Percentiles rank a stretch among this genome's conserved stretches.
These are phyloP conservation scores for Pomatorhinus ruficollis DNA, from an alignment of 2,113 vertebrate genomes.

Conservation along the genomic window DNA sequence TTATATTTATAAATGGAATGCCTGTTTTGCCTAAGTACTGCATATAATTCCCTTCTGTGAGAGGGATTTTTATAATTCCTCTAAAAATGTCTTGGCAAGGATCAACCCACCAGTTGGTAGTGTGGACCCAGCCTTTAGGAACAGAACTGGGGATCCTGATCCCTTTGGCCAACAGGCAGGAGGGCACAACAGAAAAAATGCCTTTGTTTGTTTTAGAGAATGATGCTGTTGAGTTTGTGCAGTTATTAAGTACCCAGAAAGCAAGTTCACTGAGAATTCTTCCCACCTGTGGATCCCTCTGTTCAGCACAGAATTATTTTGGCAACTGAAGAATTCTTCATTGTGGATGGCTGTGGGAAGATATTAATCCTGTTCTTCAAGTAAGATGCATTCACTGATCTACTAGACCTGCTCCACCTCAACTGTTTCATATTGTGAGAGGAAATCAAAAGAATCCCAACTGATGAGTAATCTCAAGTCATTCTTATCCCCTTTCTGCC, in stretches of 20 bases:
- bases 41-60: slow-evolving; percentile 43
- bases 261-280: not conserved
- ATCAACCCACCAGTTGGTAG: slow-evolving; percentile 20
- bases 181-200: not conserved
- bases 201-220: not conserved
- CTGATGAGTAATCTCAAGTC: not conserved
- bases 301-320: slow-evolving; percentile 46
- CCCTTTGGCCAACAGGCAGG: slow-evolving; percentile 9
- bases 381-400: not conserved
- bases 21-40: slow-evolving; percentile 57
- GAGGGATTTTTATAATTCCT: slow-evolving; percentile 67
- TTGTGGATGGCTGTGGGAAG: slow-evolving; percentile 53
- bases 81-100: slow-evolving; percentile 55
- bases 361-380: slow-evolving; percentile 44
- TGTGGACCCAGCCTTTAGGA: not conserved
- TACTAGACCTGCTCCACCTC: not conserved
- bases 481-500: not conserved
- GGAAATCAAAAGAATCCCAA: not conserved
- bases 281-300: slow-evolving; percentile 50
- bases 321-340: slow-evolving; percentile 40
- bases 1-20: slow-evolving; percentile 65
- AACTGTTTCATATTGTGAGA: not conserved
- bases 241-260: slow-evolving; percentile 15
- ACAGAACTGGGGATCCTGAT: not conserved
- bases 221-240: not conserved